Evolutionary conservation across 2,113 vertebrate species (phyloP), one percentile per base, ranked within the genome.

Genomic region (Tauraco erythrolophus): DNA sequence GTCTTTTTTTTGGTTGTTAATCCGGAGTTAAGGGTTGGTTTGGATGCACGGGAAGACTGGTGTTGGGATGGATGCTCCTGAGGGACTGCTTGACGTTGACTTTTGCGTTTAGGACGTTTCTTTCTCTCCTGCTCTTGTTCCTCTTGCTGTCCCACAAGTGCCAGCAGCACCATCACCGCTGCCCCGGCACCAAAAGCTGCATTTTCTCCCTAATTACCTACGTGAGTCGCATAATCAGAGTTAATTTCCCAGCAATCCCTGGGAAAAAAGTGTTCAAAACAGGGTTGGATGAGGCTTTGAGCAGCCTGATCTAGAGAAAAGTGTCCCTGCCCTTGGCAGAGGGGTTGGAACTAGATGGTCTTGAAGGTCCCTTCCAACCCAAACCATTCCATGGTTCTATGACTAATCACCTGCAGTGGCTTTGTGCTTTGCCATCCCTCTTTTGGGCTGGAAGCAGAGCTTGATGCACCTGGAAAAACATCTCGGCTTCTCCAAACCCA

Each of bases 71-170:
- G 24, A 50, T 10, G 14, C 19, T 28, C 41, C n/a, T 6, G 54
- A 60, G 41, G 19, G 18, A 14, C 30, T 11, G 31, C 31, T 31
- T 19, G 3, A 3, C 9, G 14, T 14, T 19, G 54, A 25, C 19
- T 51, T 43, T 56, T 19, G n/a, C 19, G 1, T 28, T 39, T 4
- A 24, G n/a, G 48, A 23, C 15, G 0, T 10, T 8, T 27, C 9
- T 46, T 23, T 37, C 18, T 10, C 37, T 18, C 84, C 24, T 31
- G 31, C 25, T 69, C 27, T 37, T 39, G 39, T 53, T 46, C 33
- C 30, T 60, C 80, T 37, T 28, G 11, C 46, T 19, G 46, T 25
- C 27, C 50, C 58, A 27, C 25, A 4, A 13, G 17, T 2, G 7
- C 46, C 5, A 39, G 16, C 19, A 35, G 16, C 62, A 16, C 15